phyloP scores from a whole-genome alignment of 2,888 invertebrate genomes.

The Sphaerophoria rueppellii region DNA sequence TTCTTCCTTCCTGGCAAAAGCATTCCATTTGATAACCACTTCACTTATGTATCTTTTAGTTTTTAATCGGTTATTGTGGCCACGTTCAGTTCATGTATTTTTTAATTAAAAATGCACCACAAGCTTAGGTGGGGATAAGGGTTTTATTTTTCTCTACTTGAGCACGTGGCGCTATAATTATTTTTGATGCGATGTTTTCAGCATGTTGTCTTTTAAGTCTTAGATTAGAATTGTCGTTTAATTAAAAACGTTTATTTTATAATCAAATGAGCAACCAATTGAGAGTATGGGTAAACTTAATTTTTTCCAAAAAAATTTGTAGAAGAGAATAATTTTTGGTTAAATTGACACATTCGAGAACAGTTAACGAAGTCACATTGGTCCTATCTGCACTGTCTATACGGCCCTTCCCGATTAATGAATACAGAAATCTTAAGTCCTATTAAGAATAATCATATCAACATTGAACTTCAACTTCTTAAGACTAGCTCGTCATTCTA shows the following conservation, averaged over 20 bases:
- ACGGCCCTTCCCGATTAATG: no score
- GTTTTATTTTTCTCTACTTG: constrained; percentile 36
- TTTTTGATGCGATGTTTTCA: constrained; percentile 27
- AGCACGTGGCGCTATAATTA: constrained; percentile 5
- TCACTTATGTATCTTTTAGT: not conserved
- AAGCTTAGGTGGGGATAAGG: not conserved
- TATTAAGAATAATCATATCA: no score
- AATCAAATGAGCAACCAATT: not conserved
- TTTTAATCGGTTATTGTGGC: constrained; percentile 41
- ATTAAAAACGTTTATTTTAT: constrained; percentile 21
- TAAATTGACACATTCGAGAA: no score
- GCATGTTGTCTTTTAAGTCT: constrained; percentile 4
- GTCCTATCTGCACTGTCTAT: no score
- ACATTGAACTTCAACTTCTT: no score
- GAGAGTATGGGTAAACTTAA: not conserved
- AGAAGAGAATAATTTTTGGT: no score
- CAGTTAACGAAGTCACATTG: no score
- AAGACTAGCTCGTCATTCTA: no score
- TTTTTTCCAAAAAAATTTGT: no score
- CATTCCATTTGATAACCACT: not conserved
- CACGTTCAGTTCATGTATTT: constrained; percentile 23
- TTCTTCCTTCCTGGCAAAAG: not conserved
- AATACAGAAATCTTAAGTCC: no score
- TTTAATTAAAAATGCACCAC: constrained; percentile 55
- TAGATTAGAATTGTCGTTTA: constrained; percentile 25